These are phyloP conservation scores for Drosophila pseudotakahashii DNA, from an alignment of 2,888 invertebrate genomes.

Conservation along the genomic window DNA sequence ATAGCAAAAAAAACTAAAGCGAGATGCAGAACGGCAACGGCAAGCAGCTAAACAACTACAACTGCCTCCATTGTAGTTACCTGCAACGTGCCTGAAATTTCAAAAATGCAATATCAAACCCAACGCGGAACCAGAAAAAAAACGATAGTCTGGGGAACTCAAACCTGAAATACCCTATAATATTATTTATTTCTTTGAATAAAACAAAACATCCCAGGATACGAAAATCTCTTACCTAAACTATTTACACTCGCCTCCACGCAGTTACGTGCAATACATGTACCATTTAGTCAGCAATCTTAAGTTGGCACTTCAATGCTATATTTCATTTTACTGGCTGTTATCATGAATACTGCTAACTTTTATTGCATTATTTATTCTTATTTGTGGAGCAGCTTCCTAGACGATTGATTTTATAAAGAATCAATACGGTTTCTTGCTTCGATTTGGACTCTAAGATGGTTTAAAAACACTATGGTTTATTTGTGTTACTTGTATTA, in stretches of 20 bases:
- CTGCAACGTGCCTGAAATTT: conserved; percentile 76
- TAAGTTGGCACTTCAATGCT: background rate
- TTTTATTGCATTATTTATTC: too few species aligned
- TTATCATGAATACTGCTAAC: too few species aligned
- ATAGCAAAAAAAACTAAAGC: conserved; percentile 1
- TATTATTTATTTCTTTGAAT: too few species aligned
- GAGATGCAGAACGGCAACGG: conserved; percentile 37
- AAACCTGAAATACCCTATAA: background rate
- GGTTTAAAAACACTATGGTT: too few species aligned
- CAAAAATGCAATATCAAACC: conserved; percentile 70
- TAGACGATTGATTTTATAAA: too few species aligned
- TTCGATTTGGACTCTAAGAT: too few species aligned
- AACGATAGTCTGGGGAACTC: too few species aligned
- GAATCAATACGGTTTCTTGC: too few species aligned
- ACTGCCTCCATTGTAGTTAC: conserved; percentile 48
- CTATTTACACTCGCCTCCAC: background rate
- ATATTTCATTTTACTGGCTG: background rate
- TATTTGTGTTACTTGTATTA: too few species aligned
- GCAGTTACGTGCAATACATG: background rate
- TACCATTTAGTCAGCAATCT: background rate
- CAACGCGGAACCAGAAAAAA: conserved; percentile 66
- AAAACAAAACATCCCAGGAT: too few species aligned
- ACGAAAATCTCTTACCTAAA: too few species aligned
- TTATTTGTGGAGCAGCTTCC: too few species aligned
- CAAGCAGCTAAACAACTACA: conserved; percentile 9